phyloP scores from a whole-genome alignment of 2,797 vertebrate genomes.

The Lepus oiostolus region DNA sequence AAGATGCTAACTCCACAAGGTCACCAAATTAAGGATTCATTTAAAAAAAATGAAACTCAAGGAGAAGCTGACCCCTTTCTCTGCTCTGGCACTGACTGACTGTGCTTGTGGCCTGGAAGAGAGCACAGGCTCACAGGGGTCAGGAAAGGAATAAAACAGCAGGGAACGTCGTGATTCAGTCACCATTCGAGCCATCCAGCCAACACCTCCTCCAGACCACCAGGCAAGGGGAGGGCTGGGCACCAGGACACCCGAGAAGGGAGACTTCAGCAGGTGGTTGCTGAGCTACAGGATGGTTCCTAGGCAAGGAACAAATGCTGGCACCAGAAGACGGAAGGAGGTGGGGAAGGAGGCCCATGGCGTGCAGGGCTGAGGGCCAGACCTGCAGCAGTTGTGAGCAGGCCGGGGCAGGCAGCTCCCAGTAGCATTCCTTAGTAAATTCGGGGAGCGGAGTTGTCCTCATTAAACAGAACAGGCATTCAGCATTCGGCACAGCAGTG shows the following conservation, averaged over 20 bases:
- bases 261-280: neutral
- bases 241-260: neutral
- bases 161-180: accelerated
- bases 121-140: neutral
- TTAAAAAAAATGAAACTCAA: neutral
- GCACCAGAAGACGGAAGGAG: too few relatives aligned
- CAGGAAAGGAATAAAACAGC: neutral
- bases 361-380: neutral
- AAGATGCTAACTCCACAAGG: neutral
- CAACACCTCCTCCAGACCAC: neutral
- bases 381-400: neutral
- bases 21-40: neutral
- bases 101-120: neutral
- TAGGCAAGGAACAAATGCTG: too few relatives aligned
- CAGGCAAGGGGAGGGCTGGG: neutral
- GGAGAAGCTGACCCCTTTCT: neutral
- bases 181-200: neutral
- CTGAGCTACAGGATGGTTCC: too few relatives aligned
- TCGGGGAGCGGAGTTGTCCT: neutral
- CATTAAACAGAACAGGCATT: neutral
- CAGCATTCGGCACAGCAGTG: too few relatives aligned
- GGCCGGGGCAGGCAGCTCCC: neutral
- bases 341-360: too few relatives aligned
- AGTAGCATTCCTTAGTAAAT: neutral
- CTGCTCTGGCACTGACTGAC: neutral